Percentiles rank a stretch among this genome's conserved stretches.
These are phyloP conservation scores for Portunus trituberculatus DNA, from an alignment of 1,140 invertebrate species.

Conservation along the genomic window DNA sequence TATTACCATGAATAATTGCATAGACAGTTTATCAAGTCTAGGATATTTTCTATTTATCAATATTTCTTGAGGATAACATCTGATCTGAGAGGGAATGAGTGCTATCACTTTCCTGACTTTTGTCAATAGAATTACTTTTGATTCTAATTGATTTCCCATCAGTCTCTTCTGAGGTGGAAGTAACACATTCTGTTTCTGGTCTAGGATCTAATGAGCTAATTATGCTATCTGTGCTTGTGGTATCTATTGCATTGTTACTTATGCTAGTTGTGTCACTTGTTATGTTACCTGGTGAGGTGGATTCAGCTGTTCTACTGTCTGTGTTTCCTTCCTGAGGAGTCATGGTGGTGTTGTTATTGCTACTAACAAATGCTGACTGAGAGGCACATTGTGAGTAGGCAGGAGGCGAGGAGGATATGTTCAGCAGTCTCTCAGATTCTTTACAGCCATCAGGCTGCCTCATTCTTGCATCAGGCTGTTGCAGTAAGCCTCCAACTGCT, in stretches of 20 bases:
- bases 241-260: background rate
- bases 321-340: conserved; percentile 5
- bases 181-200: background rate
- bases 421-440: background rate
- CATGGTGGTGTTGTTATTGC: background rate
- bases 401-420: conserved; percentile 30
- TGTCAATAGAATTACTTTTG: background rate
- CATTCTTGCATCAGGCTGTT: background rate
- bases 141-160: background rate
- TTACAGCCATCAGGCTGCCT: background rate
- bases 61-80: background rate
- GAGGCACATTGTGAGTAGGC: conserved; percentile 65
- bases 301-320: background rate
- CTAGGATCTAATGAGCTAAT: background rate
- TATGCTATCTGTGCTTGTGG: background rate
- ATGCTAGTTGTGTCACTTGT: background rate
- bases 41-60: background rate
- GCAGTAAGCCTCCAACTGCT: conserved; percentile 28
- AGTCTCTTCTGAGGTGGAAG: background rate
- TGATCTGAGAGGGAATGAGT: background rate
- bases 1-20: no score
- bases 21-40: background rate
- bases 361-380: conserved; percentile 1
- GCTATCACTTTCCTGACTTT: background rate
- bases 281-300: background rate